Evolutionary conservation across 2,797 vertebrate genomes (phyloP), one percentile per base, ranked within the genome.

Genomic region (Tokudaia muenninki): DNA sequence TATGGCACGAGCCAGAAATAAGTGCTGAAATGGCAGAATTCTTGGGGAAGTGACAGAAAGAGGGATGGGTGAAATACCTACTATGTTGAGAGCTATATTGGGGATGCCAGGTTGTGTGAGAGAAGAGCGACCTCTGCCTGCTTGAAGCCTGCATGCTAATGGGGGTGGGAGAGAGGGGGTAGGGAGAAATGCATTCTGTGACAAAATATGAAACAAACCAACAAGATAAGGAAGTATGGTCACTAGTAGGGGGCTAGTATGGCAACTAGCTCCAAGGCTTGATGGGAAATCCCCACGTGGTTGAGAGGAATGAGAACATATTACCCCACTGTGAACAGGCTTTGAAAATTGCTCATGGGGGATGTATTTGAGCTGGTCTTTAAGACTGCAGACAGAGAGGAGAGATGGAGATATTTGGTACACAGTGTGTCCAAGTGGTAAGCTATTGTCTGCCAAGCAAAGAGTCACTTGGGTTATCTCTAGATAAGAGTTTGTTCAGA

Each of bases 11-110:
- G 61, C 82, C 17, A 78, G 77, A 86, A 63, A 87, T 44, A 47
- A 44, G 67, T 44, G 89, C 31, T 63, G 50, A 84, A 63, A 29
- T n/a, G 16, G 41, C 44, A 44, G n/a, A 59, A 17, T 11, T 44
- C 17, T 70, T 41, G 50, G 29, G 22, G 31, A 91, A 29, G 19
- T 22, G 91, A 79, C 1, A 44, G 74, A 74, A 78, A 90, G 24
- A 59, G 10, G 4, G 47, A 34, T 2, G 0, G 8, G 26, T 0
- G 31, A 55, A 70, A 44, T 9, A 0, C 7, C 1, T 19, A 31
- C 14, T 19, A 26, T 11, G 12, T 31, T 34, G 6, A 12, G 24
- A 86, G 19, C 67, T 77, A 3, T 1, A 4, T 11, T 12, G 4
- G 57, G 50, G 44, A 29, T 4, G 34, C 59, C 55, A 19, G 11